Base-by-base conservation (phyloP, 2,113 vertebrate genomes). In the Halichoerus grypus region DNA sequence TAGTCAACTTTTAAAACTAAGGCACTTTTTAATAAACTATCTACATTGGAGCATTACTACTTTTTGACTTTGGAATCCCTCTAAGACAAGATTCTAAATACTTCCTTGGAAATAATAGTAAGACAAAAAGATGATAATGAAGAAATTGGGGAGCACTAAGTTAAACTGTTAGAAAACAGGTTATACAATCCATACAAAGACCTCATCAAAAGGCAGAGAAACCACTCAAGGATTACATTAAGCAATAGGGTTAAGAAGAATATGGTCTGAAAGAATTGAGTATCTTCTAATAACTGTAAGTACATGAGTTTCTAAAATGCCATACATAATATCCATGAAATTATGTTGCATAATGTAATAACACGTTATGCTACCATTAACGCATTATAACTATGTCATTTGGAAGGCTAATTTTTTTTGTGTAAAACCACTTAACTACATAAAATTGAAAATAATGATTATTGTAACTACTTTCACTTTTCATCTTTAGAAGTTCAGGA, bases 401-500 rank as follows among this genome's bases (percentile, higher is more conserved):
- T 98, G 98, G 98, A 98, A 98, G 98, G 98, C 98, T 98, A 98
- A 98, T 98, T 98, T 98, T 98, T 98, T 99, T 97, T 98, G 98
- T 98, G 98, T 99, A 98, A 99, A 98, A 99, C 98, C 98, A 99
- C 98, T 99, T 99, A 99, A 98, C 98, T 99, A 98, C 98, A 99
- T 99, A 99, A 99, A 99, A 98, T 98, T 98, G 98, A 98, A 99
- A 99, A 98, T 99, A 99, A 99, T 99, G 98, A 99, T 99, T 99
- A 98, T 99, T 99, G 97, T 98, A 99, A 98, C 98, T 98, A 97
- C 98, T 98, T 98, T 97, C 98, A 98, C 98, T 98, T 98, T 99
- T 99, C 96, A 98, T 98, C 98, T 98, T 98, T 97, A 98, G 97
- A 98, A 98, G 98, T 98, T 99, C 98, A 98, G 97, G 98, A 98